Evolutionary conservation across 2,797 vertebrate species (phyloP).

Genomic region (Enteromius thamalakanensis): DNA sequence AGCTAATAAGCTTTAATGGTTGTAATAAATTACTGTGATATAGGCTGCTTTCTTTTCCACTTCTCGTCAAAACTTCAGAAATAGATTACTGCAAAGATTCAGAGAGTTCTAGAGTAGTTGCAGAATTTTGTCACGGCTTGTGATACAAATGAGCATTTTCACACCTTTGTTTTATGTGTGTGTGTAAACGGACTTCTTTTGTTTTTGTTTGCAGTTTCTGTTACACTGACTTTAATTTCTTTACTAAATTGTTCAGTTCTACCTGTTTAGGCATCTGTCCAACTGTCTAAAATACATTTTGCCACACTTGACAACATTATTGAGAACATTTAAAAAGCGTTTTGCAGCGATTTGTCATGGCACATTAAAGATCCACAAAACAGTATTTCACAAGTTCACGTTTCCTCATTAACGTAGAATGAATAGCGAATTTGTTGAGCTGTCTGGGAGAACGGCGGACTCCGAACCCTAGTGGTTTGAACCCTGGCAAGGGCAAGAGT

Average conservation of each 20-base stretch:
- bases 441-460: too few relatives aligned
- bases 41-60: slow-evolving; percentile 18
- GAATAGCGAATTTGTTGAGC: too few relatives aligned
- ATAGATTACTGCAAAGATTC: slow-evolving; percentile 13
- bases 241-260: neutral
- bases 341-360: too few relatives aligned
- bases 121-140: neutral
- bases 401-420: too few relatives aligned
- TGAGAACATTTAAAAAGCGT: neutral
- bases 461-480: too few relatives aligned
- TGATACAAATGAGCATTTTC: neutral
- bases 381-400: too few relatives aligned
- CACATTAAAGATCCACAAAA: too few relatives aligned
- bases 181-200: neutral
- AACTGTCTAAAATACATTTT: neutral
- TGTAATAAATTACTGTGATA: slow-evolving; percentile 44
- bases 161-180: neutral
- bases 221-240: neutral
- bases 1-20: slow-evolving; percentile 54
- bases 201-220: neutral
- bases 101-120: neutral
- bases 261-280: neutral
- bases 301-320: neutral
- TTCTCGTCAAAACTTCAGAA: slow-evolving; percentile 24
- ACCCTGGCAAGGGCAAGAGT: too few relatives aligned